Conservation (phyloP, 2,113 vertebrate species). For the Proteles cristata region DNA sequence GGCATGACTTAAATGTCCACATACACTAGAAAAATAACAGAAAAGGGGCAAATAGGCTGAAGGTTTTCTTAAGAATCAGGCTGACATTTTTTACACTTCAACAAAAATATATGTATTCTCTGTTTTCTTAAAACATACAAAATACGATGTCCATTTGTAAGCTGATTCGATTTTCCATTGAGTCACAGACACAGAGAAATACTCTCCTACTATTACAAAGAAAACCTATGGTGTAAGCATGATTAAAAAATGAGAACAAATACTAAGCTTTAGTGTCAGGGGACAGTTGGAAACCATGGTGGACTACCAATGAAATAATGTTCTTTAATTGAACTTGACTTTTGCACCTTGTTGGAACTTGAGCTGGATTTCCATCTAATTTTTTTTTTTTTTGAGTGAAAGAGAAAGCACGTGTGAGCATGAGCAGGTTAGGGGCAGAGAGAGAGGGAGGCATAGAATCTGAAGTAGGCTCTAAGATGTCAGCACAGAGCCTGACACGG, state of each 20-base stretch:
- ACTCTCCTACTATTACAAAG: neutral
- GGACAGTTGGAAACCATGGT: neutral
- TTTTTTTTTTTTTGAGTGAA: no score
- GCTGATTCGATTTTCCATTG: neutral
- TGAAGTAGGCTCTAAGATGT: no score
- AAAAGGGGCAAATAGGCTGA: neutral
- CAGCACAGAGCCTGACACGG: no score
- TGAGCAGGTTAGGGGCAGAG: no score
- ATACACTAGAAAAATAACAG: neutral
- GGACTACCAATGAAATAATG: conserved; percentile 6
- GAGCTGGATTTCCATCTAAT: neutral
- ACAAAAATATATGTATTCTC: neutral
- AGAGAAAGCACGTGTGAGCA: no score
- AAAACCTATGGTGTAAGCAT: neutral
- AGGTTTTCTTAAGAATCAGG: neutral
- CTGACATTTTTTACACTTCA: neutral
- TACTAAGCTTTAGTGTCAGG: neutral
- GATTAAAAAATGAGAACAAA: neutral
- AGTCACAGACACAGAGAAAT: neutral
- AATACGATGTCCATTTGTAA: neutral
- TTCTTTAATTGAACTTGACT: neutral
- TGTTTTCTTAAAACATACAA: neutral
- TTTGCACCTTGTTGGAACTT: neutral
- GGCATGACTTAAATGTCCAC: neutral
- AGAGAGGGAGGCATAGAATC: no score